phyloP scores from a whole-genome alignment of 2,797 vertebrate species.

The Platalea minor region DNA sequence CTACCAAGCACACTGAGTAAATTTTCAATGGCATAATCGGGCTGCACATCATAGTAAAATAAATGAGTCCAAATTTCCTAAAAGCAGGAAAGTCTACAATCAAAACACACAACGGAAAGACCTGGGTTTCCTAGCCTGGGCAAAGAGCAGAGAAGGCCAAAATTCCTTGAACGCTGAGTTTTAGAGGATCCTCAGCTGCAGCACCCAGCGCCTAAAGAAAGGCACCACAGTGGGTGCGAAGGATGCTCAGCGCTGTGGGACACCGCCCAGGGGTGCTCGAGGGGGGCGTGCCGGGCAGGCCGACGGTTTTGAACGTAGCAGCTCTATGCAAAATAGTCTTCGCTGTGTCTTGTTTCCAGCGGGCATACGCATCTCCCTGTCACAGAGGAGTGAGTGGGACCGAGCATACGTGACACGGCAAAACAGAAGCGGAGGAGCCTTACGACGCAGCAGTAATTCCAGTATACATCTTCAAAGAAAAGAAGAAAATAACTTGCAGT shows the following conservation, averaged over 20 bases:
- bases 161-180: neutral
- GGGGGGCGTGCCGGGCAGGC: rapidly evolving
- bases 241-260: neutral
- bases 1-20: neutral
- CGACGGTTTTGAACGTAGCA: rapidly evolving
- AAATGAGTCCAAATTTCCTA: neutral
- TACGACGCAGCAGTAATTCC: neutral
- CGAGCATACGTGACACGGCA: rapidly evolving
- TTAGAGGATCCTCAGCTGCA: neutral
- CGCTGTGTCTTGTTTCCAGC: neutral
- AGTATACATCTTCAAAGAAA: neutral
- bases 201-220: neutral
- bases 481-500: neutral
- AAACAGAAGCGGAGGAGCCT: neutral
- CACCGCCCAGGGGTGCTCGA: neutral
- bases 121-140: neutral
- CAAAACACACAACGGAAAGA: neutral
- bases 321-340: neutral
- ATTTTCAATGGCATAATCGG: neutral
- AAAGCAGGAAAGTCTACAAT: neutral
- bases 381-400: neutral
- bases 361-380: neutral
- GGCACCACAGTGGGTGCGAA: neutral
- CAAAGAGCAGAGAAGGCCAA: neutral
- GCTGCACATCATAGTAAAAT: rapidly evolving